Conservation (phyloP, 2,888 invertebrate genomes). For the Ecliptopera silaceata region DNA sequence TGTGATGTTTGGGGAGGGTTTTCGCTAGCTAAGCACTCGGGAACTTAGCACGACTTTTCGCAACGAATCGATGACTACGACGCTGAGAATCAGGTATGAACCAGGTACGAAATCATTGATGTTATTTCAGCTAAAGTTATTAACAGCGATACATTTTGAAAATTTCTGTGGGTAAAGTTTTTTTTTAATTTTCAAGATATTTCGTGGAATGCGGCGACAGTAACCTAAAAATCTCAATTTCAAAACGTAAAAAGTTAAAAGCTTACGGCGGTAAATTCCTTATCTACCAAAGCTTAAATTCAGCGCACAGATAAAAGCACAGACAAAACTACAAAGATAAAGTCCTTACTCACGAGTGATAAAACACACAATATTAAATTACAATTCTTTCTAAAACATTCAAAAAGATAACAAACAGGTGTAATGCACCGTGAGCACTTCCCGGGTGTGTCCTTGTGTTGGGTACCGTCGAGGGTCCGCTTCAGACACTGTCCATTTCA, state of each 20-base stretch:
- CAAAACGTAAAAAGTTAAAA: too few relatives aligned
- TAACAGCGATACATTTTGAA: too few relatives aligned
- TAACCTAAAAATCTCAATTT: too few relatives aligned
- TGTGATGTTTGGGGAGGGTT: conserved; percentile 13
- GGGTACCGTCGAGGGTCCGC: not conserved
- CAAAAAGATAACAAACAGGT: conserved; percentile 40
- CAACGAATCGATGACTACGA: too few relatives aligned
- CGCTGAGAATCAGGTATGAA: too few relatives aligned
- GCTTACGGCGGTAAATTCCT: not conserved
- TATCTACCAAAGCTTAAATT: not conserved
- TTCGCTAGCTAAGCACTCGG: not conserved
- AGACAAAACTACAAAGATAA: conserved; percentile 24
- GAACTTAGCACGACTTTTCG: too few relatives aligned
- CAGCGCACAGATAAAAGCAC: not conserved
- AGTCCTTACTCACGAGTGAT: conserved; percentile 17
- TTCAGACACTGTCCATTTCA: not conserved
- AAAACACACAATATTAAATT: conserved; percentile 22
- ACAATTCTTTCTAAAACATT: conserved; percentile 28
- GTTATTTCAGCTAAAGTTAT: too few relatives aligned
- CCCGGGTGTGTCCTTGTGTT: conserved; percentile 14
- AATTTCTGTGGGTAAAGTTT: too few relatives aligned
- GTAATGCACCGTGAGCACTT: conserved; percentile 45
- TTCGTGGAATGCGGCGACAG: too few relatives aligned
- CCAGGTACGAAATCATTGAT: too few relatives aligned
- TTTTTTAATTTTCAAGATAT: too few relatives aligned